Evolutionary conservation across 2,888 invertebrate species (phyloP).

Genomic region (Metacarcinus magister): DNA sequence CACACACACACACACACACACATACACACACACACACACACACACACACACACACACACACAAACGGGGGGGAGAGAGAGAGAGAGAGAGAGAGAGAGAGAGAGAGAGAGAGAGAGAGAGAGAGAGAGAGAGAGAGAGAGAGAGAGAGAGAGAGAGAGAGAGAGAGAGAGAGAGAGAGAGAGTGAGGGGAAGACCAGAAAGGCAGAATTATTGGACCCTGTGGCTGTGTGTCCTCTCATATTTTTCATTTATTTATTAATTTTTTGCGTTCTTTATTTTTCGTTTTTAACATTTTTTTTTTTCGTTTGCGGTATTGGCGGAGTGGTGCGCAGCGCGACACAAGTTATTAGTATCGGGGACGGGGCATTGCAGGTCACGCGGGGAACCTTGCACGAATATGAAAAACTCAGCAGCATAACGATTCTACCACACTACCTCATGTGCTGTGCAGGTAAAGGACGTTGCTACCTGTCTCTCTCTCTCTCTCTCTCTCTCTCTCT

Average conservation of each 20-base stretch:
- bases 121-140: constrained; percentile 40
- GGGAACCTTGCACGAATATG: not conserved
- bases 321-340: not conserved
- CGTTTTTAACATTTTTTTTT: not conserved
- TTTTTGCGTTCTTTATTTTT: not conserved
- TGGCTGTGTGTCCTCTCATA: not conserved
- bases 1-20: no score
- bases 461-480: not conserved
- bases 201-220: constrained; percentile 5
- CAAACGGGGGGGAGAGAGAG: not conserved
- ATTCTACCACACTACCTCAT: not conserved
- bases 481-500: not conserved
- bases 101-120: constrained; percentile 32
- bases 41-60: no score
- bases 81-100: constrained; percentile 1
- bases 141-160: constrained; percentile 39
- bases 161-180: not conserved
- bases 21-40: no score
- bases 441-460: not conserved
- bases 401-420: not conserved
- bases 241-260: constrained; percentile 11
- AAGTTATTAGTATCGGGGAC: not conserved
- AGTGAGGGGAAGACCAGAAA: not conserved
- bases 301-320: constrained; percentile 1
- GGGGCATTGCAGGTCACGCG: not conserved